These are phyloP conservation scores for Prenolepis imparis DNA, from an alignment of 2,888 invertebrate species.

Conservation along the genomic window DNA sequence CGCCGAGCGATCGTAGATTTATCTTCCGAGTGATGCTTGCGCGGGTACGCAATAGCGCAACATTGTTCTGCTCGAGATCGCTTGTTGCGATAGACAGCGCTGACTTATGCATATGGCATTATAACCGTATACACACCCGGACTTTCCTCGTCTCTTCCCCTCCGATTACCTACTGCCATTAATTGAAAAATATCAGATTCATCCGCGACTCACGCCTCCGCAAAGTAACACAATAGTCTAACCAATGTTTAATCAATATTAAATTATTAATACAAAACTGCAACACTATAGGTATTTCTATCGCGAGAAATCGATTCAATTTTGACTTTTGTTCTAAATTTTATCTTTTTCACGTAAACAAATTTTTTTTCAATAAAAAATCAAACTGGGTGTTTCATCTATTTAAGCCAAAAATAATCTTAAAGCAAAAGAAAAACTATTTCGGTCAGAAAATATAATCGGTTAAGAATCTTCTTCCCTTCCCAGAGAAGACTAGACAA, in stretches of 20 bases:
- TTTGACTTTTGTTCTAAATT: neutral
- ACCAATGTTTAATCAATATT: neutral
- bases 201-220: slow-evolving; percentile 27
- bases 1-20: slow-evolving; percentile 48
- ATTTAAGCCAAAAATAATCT: neutral
- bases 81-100: slow-evolving; percentile 46
- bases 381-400: neutral
- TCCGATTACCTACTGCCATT: slow-evolving; percentile 32
- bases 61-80: slow-evolving; percentile 54
- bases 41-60: slow-evolving; percentile 52
- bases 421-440: neutral
- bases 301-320: neutral
- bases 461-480: slow-evolving; percentile 4
- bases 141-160: slow-evolving; percentile 35
- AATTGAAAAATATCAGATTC: slow-evolving; percentile 48
- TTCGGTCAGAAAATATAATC: neutral
- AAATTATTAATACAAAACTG: neutral
- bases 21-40: slow-evolving; percentile 50
- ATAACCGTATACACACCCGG: slow-evolving; percentile 22
- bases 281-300: neutral
- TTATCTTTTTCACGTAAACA: neutral
- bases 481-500: neutral
- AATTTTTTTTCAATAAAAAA: neutral
- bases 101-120: slow-evolving; percentile 51
- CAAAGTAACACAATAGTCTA: neutral